Evolutionary conservation across 2,797 vertebrate genomes (phyloP).

Genomic region (Bradypodion ventrale): DNA sequence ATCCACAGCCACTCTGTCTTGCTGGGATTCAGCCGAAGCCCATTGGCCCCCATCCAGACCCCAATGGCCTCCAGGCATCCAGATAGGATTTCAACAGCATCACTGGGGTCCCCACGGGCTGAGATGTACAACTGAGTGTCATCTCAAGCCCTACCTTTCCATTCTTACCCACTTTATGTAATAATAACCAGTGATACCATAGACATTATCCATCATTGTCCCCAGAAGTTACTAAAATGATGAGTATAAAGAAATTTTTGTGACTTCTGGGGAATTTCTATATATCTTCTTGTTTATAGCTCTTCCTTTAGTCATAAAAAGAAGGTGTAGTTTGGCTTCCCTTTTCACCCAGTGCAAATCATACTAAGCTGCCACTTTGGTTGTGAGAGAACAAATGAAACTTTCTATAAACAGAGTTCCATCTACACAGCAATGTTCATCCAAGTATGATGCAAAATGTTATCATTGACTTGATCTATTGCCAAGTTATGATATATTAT

Average conservation of each 20-base stretch:
- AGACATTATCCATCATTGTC: not conserved
- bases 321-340: not conserved
- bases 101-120: too few relatives aligned
- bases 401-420: constrained; percentile 9
- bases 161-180: not conserved
- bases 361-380: not conserved
- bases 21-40: too few relatives aligned
- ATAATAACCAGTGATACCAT: not conserved
- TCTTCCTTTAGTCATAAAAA: not conserved
- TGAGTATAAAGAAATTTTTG: not conserved
- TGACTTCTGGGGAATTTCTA: too few relatives aligned
- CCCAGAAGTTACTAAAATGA: not conserved
- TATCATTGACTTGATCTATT: constrained; percentile 52
- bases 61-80: too few relatives aligned
- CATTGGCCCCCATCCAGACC: too few relatives aligned
- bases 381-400: not conserved
- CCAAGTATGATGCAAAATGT: constrained; percentile 22
- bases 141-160: not conserved
- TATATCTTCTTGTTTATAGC: too few relatives aligned
- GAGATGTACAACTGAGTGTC: too few relatives aligned
- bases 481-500: constrained; percentile 46
- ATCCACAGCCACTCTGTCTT: too few relatives aligned
- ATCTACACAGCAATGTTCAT: constrained; percentile 7
- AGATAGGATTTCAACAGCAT: too few relatives aligned
- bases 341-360: not conserved